Base-by-base conservation (phyloP, 2,797 vertebrate species). In the Botia kubotai region DNA sequence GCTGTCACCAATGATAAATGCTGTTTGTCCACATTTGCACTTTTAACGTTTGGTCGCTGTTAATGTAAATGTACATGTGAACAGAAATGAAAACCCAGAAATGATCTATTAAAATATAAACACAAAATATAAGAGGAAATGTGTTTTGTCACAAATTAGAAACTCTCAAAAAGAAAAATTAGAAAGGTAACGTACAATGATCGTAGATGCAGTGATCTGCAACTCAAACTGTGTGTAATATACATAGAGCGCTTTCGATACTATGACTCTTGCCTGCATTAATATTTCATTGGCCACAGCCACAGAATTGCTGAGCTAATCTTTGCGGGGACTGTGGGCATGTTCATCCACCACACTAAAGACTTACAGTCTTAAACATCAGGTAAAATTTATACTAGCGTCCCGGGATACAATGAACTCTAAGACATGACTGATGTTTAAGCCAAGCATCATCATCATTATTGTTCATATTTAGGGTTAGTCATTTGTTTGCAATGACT, bases 281-380 rank as follows among this genome's bases (percentile, higher is more conserved):
- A 87, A 88, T 86, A 80, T 87, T 89, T 84, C 75, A 89, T 82
- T 62, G 72, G 19, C 69, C 39, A 52, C 50, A 74, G 81, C 33
- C 14, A 53, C 75, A 80, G 78, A 77, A 86, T 75, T 71, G 81
- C 82, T 83, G 80, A 80, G 81, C 81, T 84, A 63, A 83, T 85
- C 78, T 80, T 82, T 77, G 53, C 50, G 66, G 74, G 79, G 77
- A 58, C 74, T 33, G 75, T 72, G 77, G 63, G 71, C 43, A 65
- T 55, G n/a, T 80, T 50, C 57, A 86, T 84, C 73, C 58, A 53
- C 79, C 55, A 63, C 57, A 76, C 50, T 83, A 74, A 85, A 84
- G 75, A 70, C 53, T 71, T 77, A 75, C 81, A 53, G 8, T 7
- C 4, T 39, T 39, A 4, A 39, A 39, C 39, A 2, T 39, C 39